Evolutionary conservation across 1,140 invertebrate species (phyloP), one percentile per base, ranked within the genome.

Genomic region (Lysiphlebus fabarum): DNA sequence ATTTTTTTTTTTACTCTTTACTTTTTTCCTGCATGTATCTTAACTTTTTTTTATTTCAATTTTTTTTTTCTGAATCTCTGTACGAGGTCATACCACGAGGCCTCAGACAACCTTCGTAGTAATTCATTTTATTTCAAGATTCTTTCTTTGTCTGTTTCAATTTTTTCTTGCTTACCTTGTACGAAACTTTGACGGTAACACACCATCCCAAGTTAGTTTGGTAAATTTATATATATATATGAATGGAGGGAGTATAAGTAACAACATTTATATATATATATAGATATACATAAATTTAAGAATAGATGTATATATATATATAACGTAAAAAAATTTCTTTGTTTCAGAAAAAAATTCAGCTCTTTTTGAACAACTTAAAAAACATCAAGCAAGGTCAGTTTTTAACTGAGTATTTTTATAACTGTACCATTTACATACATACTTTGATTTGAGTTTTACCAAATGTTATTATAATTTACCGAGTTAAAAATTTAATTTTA

Each of bases 11-110:
- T 53, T 56, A 42, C 26, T 58, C 62, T 59, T 43, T 63, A 58
- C 62, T 58, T 62, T 61, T 40, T 38, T 62, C 63, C 53, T 42
- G 53, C 42, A 7, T 42, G 53, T 12, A 36, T 56, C 44, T 58
- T 62, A 62, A 17, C 44, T 42, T 34, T 62, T 62, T 59, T 65
- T 64, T 38, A 33, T 37, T 54, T 43, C 62, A 70, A 71, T 56
- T 49, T 51, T 41, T 58, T 62, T 58, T 62, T 47, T 53, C 17
- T 48, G 38, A 43, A 40, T 49, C 49, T 34, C 41, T 50, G 17
- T 17, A 58, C 57, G 57, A 58, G 57, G 57, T 49, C 57, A 58
- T n/a, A 34, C 45, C 48, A 40, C 34, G 37, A 33, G 42, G 37
- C 11, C 26, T 47, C 51, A 55, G 58, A 55, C 58, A 60, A 60